A percentile compares a stretch with the other conserved stretches of the same genome.
phyloP scores from a whole-genome alignment of 2,888 invertebrate species.

The Chaetogeoica ovagalla region DNA sequence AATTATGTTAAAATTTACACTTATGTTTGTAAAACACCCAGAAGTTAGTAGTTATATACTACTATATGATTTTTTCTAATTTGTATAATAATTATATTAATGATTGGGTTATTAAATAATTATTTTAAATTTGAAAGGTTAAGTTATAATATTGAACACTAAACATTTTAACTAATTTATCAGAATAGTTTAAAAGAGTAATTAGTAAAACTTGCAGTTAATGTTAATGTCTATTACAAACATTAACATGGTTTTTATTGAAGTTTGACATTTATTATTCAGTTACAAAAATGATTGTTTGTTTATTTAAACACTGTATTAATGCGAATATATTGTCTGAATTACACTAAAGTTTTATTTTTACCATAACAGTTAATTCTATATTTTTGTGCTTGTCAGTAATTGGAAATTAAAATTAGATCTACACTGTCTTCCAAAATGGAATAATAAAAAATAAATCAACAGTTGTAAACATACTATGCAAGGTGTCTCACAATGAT shows the following conservation, averaged over 20 bases:
- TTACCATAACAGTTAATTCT: constrained; percentile 1
- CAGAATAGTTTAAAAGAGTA: not conserved
- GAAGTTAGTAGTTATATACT: constrained; percentile 2
- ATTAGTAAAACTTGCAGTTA: not conserved
- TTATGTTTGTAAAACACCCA: constrained; percentile 7
- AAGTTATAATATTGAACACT: not conserved
- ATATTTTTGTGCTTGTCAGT: not conserved
- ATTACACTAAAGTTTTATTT: constrained; percentile 14
- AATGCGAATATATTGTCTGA: not conserved
- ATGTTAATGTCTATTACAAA: not conserved
- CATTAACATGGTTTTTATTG: not conserved
- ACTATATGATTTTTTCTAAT: not conserved
- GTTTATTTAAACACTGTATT: not conserved
- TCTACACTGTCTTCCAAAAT: constrained; percentile 6
- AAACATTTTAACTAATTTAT: not conserved
- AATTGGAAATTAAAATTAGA: not conserved
- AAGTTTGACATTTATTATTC: not conserved
- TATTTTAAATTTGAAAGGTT: not conserved
- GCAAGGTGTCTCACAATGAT: not conserved
- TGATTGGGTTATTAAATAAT: not conserved
- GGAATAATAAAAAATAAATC: not conserved
- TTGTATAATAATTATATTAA: constrained; percentile 6
- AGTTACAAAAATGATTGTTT: not conserved
- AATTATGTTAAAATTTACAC: constrained; percentile 12
- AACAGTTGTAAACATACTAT: not conserved